These are phyloP conservation scores for Xestia sexstrigata DNA, from an alignment of 2,888 invertebrate genomes.

Conservation along the genomic window DNA sequence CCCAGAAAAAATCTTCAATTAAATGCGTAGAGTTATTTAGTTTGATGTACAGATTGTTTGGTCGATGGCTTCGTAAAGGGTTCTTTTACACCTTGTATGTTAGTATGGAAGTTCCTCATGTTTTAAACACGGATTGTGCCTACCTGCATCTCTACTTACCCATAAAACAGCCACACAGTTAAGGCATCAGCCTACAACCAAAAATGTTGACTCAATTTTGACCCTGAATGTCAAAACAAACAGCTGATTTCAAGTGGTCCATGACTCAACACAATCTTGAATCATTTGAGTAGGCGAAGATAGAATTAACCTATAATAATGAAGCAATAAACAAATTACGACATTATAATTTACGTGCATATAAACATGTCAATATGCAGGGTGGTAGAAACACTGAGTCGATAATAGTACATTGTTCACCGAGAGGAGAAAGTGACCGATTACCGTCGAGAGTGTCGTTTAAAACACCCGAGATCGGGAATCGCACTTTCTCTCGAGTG, in stretches of 20 bases:
- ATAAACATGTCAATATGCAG: neutral
- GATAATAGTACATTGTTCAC: too few relatives aligned
- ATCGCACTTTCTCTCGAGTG: too few relatives aligned
- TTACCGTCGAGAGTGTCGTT: too few relatives aligned
- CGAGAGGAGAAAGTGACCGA: too few relatives aligned
- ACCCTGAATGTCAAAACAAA: conserved; percentile 4
- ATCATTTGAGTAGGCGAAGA: conserved; percentile 12
- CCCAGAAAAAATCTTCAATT: too few relatives aligned
- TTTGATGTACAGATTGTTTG: too few relatives aligned
- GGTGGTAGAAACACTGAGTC: too few relatives aligned
- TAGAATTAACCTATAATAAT: neutral
- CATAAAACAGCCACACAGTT: neutral
- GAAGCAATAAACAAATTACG: neutral
- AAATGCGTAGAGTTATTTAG: too few relatives aligned
- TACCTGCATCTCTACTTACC: neutral
- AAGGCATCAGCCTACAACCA: neutral
- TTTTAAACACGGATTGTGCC: neutral
- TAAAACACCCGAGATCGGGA: too few relatives aligned
- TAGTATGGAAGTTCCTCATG: neutral
- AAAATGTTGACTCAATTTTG: neutral
- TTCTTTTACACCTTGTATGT: too few relatives aligned
- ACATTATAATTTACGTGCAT: neutral
- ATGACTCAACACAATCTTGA: conserved; percentile 18
- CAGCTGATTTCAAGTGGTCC: conserved; percentile 23
- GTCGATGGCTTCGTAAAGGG: too few relatives aligned